phyloP scores from a whole-genome alignment of 2,113 vertebrate genomes.

The Pseudorasbora parva region DNA sequence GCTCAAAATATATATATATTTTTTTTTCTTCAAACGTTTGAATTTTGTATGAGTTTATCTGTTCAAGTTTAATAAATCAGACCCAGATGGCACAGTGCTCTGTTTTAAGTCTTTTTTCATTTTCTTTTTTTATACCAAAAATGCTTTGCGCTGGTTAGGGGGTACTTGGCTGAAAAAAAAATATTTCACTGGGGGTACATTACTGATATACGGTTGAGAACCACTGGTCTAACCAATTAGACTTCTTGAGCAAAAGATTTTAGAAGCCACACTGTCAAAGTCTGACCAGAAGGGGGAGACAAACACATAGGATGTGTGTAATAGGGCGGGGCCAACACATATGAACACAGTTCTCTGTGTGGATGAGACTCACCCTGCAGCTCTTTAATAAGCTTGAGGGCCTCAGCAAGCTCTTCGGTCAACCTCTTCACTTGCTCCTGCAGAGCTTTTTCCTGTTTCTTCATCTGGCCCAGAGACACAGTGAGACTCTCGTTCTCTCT shows the following conservation, averaged over 20 bases:
- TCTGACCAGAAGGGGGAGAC: constrained; percentile 62
- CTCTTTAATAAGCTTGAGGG: constrained; percentile 72
- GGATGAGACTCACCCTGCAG: constrained; percentile 69
- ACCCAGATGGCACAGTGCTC: no score
- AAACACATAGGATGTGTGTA: constrained; percentile 28
- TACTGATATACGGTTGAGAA: no score
- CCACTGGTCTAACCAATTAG: background rate
- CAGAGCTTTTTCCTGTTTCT: constrained; percentile 69
- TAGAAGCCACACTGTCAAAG: background rate
- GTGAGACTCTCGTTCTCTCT: constrained; percentile 68
- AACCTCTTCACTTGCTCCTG: constrained; percentile 76
- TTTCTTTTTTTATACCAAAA: no score
- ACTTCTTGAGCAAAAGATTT: background rate
- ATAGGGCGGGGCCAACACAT: background rate
- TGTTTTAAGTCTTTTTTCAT: no score
- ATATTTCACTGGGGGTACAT: no score
- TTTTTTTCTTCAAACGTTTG: no score
- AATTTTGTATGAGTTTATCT: no score
- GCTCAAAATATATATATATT: no score
- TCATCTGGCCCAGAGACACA: constrained; percentile 74
- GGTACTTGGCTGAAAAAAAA: no score
- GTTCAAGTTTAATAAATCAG: no score
- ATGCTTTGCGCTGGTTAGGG: no score
- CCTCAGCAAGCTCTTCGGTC: constrained; percentile 69
- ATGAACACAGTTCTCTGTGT: background rate